Evolutionary conservation across 2,797 vertebrate species (phyloP).

Genomic region (Emydoidea blandingii): DNA sequence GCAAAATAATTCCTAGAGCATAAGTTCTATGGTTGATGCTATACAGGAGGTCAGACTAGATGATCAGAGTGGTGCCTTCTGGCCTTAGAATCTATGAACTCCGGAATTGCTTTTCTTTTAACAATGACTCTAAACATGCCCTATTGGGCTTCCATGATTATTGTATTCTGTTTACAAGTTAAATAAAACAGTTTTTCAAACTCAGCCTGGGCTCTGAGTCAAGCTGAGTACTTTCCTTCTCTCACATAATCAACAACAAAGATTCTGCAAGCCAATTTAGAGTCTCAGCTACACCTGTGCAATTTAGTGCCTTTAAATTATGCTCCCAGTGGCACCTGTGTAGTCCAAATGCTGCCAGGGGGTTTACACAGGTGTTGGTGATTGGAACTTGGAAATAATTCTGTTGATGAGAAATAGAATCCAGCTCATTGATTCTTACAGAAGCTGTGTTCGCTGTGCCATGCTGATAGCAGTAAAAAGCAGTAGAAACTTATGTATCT

Average conservation of each 20-base stretch:
- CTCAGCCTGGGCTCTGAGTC: background rate
- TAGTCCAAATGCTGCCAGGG: background rate
- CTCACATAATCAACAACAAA: background rate
- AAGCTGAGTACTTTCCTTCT: background rate
- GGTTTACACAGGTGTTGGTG: rapidly evolving
- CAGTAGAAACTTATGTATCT: background rate
- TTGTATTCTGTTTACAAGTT: background rate
- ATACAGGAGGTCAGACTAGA: background rate
- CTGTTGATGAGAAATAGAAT: background rate
- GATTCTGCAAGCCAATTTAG: background rate
- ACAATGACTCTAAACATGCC: background rate
- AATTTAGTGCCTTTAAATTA: background rate
- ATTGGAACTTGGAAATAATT: background rate
- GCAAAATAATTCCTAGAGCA: too few relatives aligned
- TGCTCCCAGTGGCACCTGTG: background rate
- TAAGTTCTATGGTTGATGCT: background rate
- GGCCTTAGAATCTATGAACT: background rate
- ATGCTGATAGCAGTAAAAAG: background rate
- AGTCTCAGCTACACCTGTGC: background rate
- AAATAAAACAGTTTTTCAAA: background rate
- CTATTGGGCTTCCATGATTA: background rate
- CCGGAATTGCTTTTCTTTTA: background rate
- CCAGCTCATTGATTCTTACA: rapidly evolving
- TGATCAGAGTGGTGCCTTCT: background rate
- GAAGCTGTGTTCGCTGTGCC: rapidly evolving